A percentile compares a stretch with the other conserved stretches of the same genome.
These are phyloP conservation scores for Coregonus clupeaformis DNA, from an alignment of 2,113 vertebrate genomes.

Conservation along the genomic window DNA sequence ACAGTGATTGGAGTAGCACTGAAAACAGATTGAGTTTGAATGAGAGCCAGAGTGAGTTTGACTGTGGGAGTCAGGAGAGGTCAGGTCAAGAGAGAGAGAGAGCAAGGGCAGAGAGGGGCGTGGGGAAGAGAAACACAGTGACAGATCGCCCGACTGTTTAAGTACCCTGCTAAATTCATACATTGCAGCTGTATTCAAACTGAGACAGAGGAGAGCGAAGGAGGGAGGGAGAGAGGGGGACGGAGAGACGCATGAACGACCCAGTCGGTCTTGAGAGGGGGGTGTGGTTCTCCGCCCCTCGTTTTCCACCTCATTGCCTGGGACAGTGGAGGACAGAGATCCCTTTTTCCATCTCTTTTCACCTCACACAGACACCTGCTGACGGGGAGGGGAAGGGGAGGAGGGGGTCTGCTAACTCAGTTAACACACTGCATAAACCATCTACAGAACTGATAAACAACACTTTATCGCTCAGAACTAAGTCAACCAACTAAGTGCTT, in stretches of 20 bases:
- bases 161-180: conserved; percentile 75
- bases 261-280: conserved; percentile 57
- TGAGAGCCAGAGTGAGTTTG: conserved; percentile 47
- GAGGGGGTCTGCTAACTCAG: conserved; percentile 13
- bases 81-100: conserved; percentile 38
- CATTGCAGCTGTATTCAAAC: conserved; percentile 76
- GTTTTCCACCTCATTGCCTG: conserved; percentile 80
- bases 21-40: conserved; percentile 69
- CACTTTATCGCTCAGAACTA: no score
- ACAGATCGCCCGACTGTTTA: conserved; percentile 72
- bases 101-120: conserved; percentile 7
- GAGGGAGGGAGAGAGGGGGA: conserved; percentile 15
- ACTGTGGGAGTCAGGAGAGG: conserved; percentile 51
- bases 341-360: conserved; percentile 41
- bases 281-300: conserved; percentile 67
- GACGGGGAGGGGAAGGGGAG: conserved; percentile 17
- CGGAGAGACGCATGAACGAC: conserved; percentile 39
- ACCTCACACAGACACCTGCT: conserved; percentile 73
- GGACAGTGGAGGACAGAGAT: conserved; percentile 69
- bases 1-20: conserved; percentile 50
- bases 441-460: neutral
- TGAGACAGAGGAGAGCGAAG: conserved; percentile 26
- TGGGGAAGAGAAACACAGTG: conserved; percentile 18
- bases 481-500: no score
- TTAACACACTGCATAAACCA: conserved; percentile 16